These are phyloP conservation scores for Ophion ventricosus DNA, from an alignment of 2,888 invertebrate species.

Conservation along the genomic window DNA sequence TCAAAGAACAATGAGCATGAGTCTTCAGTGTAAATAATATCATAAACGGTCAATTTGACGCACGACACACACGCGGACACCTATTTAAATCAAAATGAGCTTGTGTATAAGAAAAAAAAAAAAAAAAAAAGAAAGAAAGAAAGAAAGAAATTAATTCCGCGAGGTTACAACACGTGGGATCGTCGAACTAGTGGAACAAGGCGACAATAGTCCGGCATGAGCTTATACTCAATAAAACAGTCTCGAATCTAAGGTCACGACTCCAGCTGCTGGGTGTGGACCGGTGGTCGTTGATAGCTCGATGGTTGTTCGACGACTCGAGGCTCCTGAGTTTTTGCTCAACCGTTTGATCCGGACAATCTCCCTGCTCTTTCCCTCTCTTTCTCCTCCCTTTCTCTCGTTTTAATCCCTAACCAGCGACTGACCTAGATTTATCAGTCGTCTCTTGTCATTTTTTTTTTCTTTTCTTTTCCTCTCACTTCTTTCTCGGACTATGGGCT, in stretches of 20 bases:
- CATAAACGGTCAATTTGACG: slow-evolving; percentile 14
- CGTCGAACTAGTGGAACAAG: slow-evolving; percentile 42
- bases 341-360: slow-evolving; percentile 59
- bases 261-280: slow-evolving; percentile 32
- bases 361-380: slow-evolving; percentile 46
- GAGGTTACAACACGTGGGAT: background rate
- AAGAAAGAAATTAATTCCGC: background rate
- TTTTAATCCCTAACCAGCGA: slow-evolving; percentile 35
- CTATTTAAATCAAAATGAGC: background rate
- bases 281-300: slow-evolving; percentile 59
- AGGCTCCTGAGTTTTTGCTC: slow-evolving; percentile 60
- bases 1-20: slow-evolving; percentile 20
- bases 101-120: slow-evolving; percentile 15
- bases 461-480: slow-evolving; percentile 40
- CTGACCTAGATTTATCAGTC: slow-evolving; percentile 38
- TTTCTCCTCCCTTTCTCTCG: slow-evolving; percentile 36
- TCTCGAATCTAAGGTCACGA: slow-evolving; percentile 23
- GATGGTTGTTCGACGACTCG: slow-evolving; percentile 65
- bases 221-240: slow-evolving; percentile 35
- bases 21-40: slow-evolving; percentile 4
- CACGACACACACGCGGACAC: slow-evolving; percentile 53
- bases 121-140: background rate
- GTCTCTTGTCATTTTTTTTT: slow-evolving; percentile 38
- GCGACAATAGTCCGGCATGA: slow-evolving; percentile 56
- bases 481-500: slow-evolving; percentile 18